Conservation (phyloP, 1,140 invertebrate species). For the Zophobas morio region DNA sequence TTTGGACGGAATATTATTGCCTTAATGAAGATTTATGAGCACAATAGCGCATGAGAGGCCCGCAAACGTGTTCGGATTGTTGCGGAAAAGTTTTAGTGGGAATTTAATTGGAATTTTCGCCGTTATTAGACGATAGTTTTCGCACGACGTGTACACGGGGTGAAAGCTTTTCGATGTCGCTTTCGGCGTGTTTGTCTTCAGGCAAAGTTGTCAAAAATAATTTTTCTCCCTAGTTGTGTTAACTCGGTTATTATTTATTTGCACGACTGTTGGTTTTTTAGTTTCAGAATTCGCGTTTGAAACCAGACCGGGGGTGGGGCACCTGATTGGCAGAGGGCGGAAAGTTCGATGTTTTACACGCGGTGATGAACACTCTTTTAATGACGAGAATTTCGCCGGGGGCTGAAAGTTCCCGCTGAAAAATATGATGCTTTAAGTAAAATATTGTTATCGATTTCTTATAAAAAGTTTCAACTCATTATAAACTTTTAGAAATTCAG, state of each 20-base stretch:
- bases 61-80: conserved; percentile 10
- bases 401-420: not conserved
- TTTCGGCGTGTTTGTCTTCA: too few relatives aligned
- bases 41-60: conserved; percentile 31
- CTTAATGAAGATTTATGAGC: conserved; percentile 48
- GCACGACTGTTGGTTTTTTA: too few relatives aligned
- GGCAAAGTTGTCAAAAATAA: too few relatives aligned
- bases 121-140: conserved; percentile 3
- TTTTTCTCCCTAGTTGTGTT: too few relatives aligned
- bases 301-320: too few relatives aligned
- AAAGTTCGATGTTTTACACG: too few relatives aligned
- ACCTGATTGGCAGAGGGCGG: too few relatives aligned
- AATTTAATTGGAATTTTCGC: conserved; percentile 10
- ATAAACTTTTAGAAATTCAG: conserved; percentile 5
- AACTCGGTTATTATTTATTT: too few relatives aligned
- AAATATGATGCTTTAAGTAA: not conserved
- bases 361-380: not conserved
- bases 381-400: conserved; percentile 3
- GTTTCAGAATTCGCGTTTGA: too few relatives aligned
- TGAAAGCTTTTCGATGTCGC: too few relatives aligned
- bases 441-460: conserved; percentile 7
- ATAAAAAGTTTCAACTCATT: conserved; percentile 9
- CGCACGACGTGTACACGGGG: not conserved
- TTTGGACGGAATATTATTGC: conserved; percentile 45
- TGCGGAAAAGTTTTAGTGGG: not conserved